Evolutionary conservation across 1,140 invertebrate genomes (phyloP), one percentile per base, ranked within the genome.

Genomic region (Coenobita brevimanus): DNA sequence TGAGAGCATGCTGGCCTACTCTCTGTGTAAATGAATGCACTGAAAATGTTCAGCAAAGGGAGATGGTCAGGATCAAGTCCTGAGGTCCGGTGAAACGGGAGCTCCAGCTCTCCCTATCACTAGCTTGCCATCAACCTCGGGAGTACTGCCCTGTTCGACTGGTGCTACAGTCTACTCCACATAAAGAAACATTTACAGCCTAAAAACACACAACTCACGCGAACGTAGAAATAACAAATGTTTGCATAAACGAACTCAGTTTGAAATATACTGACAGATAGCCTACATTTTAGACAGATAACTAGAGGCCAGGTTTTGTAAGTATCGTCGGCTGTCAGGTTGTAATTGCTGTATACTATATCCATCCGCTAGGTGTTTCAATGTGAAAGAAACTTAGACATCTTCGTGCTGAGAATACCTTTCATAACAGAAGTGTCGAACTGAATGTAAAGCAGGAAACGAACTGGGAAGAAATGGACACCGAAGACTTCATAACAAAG

Each of bases 211-310:
- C 21, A 69, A 90, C 80, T 27, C 41, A n/a, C n/a, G 84, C 71
- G 84, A 41, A 24, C 67, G 89, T 1, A 73, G 88, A 41, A 71
- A 85, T 36, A 38, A 36, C 41, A 36, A 17, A 76, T 43, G 6
- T 3, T 41, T 41, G 0, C n/a, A 8, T 76, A 41, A 36, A 30
- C 41, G 73, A 43, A 21, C n/a, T 43, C 27, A 60, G 62, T 27
- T 60, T 62, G 78, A 21, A n/a, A 10, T 82, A 69, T 46, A 41
- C 50, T 90, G 50, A 73, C 89, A 85, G 86, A 76, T 2, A 89
- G 89, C n/a, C n/a, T n/a, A n/a, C n/a, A 69, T 75, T 27, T 79
- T 88, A 86, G 89, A 82, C 46, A 87, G 36, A 89, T 86, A 38
- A 17, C 46, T 90, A 54, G 78, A 89, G 60, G 17, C 27, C 0